Base-by-base conservation (phyloP, 2,888 invertebrate genomes). In the Eucera pruinosa region DNA sequence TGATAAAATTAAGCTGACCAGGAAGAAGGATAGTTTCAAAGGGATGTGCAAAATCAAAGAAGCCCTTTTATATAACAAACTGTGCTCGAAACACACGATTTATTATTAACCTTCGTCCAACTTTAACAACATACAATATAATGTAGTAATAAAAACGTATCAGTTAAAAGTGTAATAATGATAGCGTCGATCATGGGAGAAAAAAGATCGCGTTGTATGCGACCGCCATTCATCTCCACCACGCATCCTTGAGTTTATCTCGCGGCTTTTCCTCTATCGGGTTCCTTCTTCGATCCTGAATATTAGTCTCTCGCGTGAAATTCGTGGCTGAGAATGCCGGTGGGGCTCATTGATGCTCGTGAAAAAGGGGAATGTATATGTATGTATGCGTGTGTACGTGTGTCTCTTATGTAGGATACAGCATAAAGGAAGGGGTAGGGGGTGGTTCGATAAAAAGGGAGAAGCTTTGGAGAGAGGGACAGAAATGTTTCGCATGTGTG, bases 41-140 rank as follows among this genome's bases (percentile, higher is more conserved):
- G 33, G 3, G 2, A 20, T 1, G 6, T 65, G 27, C n/a, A 47
- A 77, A n/a, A 84, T 58, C n/a, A 70, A 81, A 71, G 36, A 57
- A 78, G 58, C 47, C 73, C n/a, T 5, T 15, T 67, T 82, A 43
- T 84, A 85, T 86, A 86, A 86, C 85, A 86, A 86, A 86, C 61
- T 85, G 85, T 86, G 85, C 80, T 81, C 79, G 67, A 78, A 67
- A 81, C 81, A 83, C 82, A 86, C 68, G 80, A 80, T 84, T 85
- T 86, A 86, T 85, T 85, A 87, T 88, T 89, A 91, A 91, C 91
- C 89, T 90, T 91, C 90, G 85, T 92, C 88, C 92, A 92, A 89
- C 92, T 92, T 92, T 92, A 92, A 92, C 92, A 92, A 92, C 91
- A 91, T 92, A 92, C 90, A 92, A 91, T 92, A 91, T 90, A 90